Evolutionary conservation across 2,888 invertebrate genomes (phyloP).

Genomic region (Hemicrepidius hirtus): DNA sequence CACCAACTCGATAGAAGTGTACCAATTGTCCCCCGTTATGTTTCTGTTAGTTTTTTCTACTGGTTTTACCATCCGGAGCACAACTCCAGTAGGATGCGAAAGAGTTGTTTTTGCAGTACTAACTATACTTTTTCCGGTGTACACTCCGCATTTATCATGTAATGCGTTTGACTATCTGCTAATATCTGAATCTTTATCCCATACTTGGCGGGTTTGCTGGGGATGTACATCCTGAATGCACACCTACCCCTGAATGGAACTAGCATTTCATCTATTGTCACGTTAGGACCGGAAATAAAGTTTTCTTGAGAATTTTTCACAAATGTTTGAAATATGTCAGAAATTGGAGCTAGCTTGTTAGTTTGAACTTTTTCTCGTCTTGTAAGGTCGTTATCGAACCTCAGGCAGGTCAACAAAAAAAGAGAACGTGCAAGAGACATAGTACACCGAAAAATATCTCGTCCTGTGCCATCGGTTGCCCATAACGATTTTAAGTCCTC

Average conservation of each 20-base stretch:
- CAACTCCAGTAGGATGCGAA: conserved; percentile 20
- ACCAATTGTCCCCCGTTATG: not conserved
- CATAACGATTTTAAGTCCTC: conserved; percentile 1
- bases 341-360: conserved; percentile 38
- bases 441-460: conserved; percentile 27
- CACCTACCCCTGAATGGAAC: conserved; percentile 39
- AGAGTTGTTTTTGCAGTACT: not conserved
- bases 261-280: conserved; percentile 40
- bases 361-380: conserved; percentile 22
- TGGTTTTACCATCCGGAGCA: not conserved
- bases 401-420: conserved; percentile 33
- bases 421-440: conserved; percentile 30
- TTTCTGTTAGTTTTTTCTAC: conserved; percentile 2
- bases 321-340: conserved; percentile 22
- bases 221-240: conserved; percentile 32
- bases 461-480: conserved; percentile 23
- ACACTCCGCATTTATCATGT: conserved; percentile 18
- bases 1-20: conserved; percentile 5
- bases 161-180: conserved; percentile 6
- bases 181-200: conserved; percentile 10
- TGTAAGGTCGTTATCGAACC: conserved; percentile 30
- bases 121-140: conserved; percentile 9
- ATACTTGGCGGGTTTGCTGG: conserved; percentile 9
- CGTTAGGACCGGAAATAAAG: conserved; percentile 16
- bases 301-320: conserved; percentile 22